Percentiles rank a stretch among this genome's conserved stretches.
Conservation (phyloP, 2,888 invertebrate species). For the Aphrophora alni region DNA sequence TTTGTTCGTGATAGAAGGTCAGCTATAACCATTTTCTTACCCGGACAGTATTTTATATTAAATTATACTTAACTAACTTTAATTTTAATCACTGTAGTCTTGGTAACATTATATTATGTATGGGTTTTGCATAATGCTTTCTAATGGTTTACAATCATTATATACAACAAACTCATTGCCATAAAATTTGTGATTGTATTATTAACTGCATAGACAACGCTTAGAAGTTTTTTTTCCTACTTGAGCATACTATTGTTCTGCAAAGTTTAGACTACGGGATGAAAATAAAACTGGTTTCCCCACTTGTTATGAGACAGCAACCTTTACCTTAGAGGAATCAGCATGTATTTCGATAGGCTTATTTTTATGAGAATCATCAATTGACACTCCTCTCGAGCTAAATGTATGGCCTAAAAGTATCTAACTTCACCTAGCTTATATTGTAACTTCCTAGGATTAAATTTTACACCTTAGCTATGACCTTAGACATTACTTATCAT, state of each 20-base stretch:
- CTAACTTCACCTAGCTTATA: conserved; percentile 47
- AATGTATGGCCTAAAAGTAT: conserved; percentile 51
- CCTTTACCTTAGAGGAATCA: conserved; percentile 53
- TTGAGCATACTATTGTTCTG: conserved; percentile 55
- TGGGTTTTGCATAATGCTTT: conserved; percentile 37
- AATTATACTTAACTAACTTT: conserved; percentile 32
- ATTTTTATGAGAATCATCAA: conserved; percentile 49
- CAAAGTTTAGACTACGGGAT: conserved; percentile 52
- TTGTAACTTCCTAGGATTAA: conserved; percentile 50
- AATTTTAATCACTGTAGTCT: conserved; percentile 41
- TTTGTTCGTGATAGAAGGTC: conserved; percentile 45
- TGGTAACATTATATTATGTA: conserved; percentile 34
- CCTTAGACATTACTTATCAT: conserved; percentile 27
- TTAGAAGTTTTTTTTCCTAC: conserved; percentile 56
- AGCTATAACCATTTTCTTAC: conserved; percentile 49
- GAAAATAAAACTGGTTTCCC: conserved; percentile 53
- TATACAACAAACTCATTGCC: conserved; percentile 37
- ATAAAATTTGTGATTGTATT: conserved; percentile 53
- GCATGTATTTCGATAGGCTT: conserved; percentile 52
- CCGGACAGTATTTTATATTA: conserved; percentile 47
- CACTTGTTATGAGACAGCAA: conserved; percentile 49
- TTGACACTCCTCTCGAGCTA: conserved; percentile 43
- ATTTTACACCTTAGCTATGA: conserved; percentile 44
- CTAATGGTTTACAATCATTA: conserved; percentile 38
- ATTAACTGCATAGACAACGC: conserved; percentile 53